A percentile compares a stretch with the other conserved stretches of the same genome.
Evolutionary conservation across 2,113 vertebrate genomes (phyloP).

Genomic region (Rissa tridactyla): DNA sequence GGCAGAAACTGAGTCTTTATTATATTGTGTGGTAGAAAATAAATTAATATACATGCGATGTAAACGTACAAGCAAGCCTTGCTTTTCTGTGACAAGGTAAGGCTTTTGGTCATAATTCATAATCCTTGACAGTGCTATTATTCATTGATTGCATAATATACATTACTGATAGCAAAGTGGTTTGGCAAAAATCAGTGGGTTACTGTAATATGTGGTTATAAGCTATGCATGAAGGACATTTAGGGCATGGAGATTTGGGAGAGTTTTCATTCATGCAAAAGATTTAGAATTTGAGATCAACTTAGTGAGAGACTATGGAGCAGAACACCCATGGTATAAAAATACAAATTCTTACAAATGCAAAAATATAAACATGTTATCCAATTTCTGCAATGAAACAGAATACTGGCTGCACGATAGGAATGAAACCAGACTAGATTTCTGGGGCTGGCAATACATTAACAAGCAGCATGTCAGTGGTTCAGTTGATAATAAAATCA

Average conservation of each 20-base stretch:
- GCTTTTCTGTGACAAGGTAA: not conserved
- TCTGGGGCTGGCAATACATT: not conserved
- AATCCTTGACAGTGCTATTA: not conserved
- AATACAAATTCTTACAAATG: not conserved
- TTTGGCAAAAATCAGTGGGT: not conserved
- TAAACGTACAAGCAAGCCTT: not conserved
- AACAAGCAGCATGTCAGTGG: not conserved
- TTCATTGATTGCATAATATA: not conserved
- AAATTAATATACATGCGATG: not conserved
- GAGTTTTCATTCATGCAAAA: not conserved
- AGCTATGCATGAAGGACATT: not conserved
- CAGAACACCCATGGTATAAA: not conserved
- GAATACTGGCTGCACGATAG: not conserved
- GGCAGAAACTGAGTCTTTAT: not conserved
- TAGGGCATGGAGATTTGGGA: not conserved
- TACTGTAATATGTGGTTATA: not conserved
- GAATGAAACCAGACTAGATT: not conserved
- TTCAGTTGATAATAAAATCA: not conserved
- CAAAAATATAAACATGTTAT: not conserved
- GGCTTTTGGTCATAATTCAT: not conserved
- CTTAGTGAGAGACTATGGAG: not conserved
- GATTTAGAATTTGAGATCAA: not conserved
- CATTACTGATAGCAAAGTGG: not conserved
- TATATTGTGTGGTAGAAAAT: not conserved
- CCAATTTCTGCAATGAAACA: not conserved